phyloP scores from a whole-genome alignment of 2,888 invertebrate species.

The Parnassius smintheus region DNA sequence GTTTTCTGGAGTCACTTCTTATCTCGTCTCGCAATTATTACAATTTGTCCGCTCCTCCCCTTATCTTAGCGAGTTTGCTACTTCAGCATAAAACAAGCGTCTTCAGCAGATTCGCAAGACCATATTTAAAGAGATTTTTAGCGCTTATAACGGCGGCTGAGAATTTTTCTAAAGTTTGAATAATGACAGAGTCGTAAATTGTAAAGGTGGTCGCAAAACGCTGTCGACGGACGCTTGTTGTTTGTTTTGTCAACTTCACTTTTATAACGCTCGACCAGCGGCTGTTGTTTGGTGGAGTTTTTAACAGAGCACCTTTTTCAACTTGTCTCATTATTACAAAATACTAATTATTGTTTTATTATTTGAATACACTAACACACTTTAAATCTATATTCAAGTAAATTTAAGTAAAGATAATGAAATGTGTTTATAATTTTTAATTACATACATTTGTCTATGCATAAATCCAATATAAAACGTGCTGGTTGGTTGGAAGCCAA shows the following conservation, averaged over 20 bases:
- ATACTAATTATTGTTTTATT: not conserved
- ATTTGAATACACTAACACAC: too few species aligned
- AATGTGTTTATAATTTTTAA: too few species aligned
- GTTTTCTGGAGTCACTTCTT: slow-evolving; percentile 81
- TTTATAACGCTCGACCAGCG: slow-evolving; percentile 59
- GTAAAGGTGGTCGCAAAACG: slow-evolving; percentile 63
- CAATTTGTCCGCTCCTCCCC: slow-evolving; percentile 80
- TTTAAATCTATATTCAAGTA: too few species aligned
- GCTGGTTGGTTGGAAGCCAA: too few species aligned
- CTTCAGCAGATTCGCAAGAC: slow-evolving; percentile 76
- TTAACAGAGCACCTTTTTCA: slow-evolving; percentile 38
- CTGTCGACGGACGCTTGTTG: slow-evolving; percentile 53
- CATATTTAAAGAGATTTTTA: slow-evolving; percentile 66
- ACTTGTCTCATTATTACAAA: slow-evolving; percentile 28
- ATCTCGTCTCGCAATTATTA: slow-evolving; percentile 80
- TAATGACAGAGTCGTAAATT: slow-evolving; percentile 70
- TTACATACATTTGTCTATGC: too few species aligned
- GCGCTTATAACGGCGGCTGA: slow-evolving; percentile 54
- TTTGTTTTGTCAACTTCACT: slow-evolving; percentile 66
- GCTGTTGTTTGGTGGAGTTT: slow-evolving; percentile 59
- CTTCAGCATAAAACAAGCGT: slow-evolving; percentile 74
- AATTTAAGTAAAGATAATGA: too few species aligned
- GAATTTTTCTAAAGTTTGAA: slow-evolving; percentile 70
- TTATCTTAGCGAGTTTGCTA: slow-evolving; percentile 76
- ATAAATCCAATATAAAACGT: too few species aligned